A percentile compares a stretch with the other conserved stretches of the same genome.
phyloP scores from a whole-genome alignment of 30 jellyfish, hydroid and myxozoan genomes.

The Phacellophora camtschatica region DNA sequence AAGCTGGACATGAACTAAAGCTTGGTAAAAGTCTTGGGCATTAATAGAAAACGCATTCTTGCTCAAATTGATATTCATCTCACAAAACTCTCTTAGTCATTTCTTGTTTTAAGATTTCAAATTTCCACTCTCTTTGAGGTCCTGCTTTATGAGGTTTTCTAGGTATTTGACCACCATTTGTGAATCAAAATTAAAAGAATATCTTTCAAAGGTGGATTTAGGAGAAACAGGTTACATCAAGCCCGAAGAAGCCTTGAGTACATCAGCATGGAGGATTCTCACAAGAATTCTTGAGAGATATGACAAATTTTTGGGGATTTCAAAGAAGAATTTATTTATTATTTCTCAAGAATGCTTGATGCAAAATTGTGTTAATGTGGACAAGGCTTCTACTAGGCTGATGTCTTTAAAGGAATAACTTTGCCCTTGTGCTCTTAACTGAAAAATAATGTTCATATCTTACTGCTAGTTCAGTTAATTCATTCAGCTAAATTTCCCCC shows the following conservation, averaged over 20 bases:
- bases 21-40: slow-evolving; percentile 7
- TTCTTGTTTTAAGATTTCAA: slow-evolving; percentile 3
- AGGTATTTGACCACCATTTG: slow-evolving; percentile 6
- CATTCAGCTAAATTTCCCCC: neutral
- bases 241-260: slow-evolving; percentile 5
- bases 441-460: neutral
- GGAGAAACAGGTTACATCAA: neutral
- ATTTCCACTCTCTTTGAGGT: neutral
- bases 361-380: neutral
- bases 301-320: neutral
- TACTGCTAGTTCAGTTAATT: neutral
- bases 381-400: slow-evolving; percentile 8
- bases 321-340: neutral
- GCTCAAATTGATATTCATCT: neutral
- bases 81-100: neutral
- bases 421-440: neutral
- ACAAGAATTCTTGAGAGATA: neutral
- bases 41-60: neutral
- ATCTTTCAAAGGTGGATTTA: slow-evolving; percentile 1
- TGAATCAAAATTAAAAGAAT: neutral
- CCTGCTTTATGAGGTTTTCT: neutral
- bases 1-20: slow-evolving; percentile 9
- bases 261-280: neutral
- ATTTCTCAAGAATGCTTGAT: neutral
- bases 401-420: neutral